Base-by-base conservation (phyloP, 1,140 invertebrate genomes). In the Campodea augens region DNA sequence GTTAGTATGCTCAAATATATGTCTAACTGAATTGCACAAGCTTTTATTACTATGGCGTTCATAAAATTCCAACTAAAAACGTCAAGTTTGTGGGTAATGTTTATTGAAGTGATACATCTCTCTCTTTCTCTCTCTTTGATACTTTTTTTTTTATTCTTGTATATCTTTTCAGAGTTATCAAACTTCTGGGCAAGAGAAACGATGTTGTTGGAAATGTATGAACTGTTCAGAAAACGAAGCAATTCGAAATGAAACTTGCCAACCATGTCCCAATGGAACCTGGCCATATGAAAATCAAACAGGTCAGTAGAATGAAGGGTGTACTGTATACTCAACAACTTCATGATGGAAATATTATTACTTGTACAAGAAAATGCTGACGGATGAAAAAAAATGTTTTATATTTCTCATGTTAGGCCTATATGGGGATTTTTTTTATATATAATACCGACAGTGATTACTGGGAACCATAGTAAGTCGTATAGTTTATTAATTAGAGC, bases 121-220 rank as follows among this genome's bases (percentile, higher is more conserved):
- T n/a, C n/a, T n/a, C n/a, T n/a, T n/a, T n/a, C n/a, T n/a, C n/a
- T n/a, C n/a, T n/a, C n/a, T n/a, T n/a, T n/a, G n/a, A n/a, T n/a
- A n/a, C n/a, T n/a, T n/a, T n/a, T n/a, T n/a, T n/a, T n/a, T n/a
- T n/a, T n/a, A n/a, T n/a, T n/a, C n/a, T n/a, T n/a, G n/a, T n/a
- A n/a, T n/a, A n/a, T 32, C 52, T 43, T 60, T 64, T 24, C 55
- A 77, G 74, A 73, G 72, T 55, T 67, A 74, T 44, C 69, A 73
- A 57, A 68, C 68, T 38, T 73, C 71, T 29, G 71, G 69, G 10
- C 69, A 70, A 51, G 68, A 71, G 50, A 69, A 73, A 45, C 62
- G 66, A 37, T 84, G 80, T 57, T 84, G 80, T 57, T 84, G 79
- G 79, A 68, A 70, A 4, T 84, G 81, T 56, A 70, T 72, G 2